These are phyloP conservation scores for Glomeris marginata DNA, from an alignment of 2,888 invertebrate genomes.

Conservation along the genomic window DNA sequence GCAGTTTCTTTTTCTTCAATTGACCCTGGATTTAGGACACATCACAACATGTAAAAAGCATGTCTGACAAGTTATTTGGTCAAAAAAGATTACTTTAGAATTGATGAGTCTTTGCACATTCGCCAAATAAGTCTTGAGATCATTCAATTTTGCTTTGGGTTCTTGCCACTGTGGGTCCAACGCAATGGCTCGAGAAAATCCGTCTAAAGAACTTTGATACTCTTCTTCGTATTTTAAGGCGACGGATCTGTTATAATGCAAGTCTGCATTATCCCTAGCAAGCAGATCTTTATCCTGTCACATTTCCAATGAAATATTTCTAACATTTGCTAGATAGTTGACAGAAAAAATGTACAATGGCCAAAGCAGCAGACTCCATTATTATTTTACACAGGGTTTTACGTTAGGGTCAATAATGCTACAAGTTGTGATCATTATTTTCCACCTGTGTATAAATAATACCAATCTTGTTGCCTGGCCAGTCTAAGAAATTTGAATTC, in stretches of 20 bases:
- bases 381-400: too few species aligned
- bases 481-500: neutral
- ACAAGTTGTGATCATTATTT: too few species aligned
- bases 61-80: neutral
- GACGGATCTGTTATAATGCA: conserved; percentile 68
- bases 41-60: neutral
- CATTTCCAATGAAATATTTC: neutral
- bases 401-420: too few species aligned
- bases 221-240: conserved; percentile 65
- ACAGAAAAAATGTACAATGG: conserved; percentile 16
- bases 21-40: conserved; percentile 36
- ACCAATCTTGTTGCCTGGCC: conserved; percentile 13
- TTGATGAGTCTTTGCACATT: conserved; percentile 46
- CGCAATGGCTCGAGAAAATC: conserved; percentile 47
- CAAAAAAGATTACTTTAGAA: conserved; percentile 35
- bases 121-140: conserved; percentile 47
- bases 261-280: conserved; percentile 56
- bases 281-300: conserved; percentile 50
- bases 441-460: neutral
- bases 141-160: conserved; percentile 44
- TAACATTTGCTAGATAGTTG: too few species aligned
- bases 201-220: conserved; percentile 51
- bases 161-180: conserved; percentile 63
- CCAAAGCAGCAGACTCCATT: conserved; percentile 3
- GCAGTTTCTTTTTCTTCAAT: conserved; percentile 53